These are phyloP conservation scores for Tipula confusa DNA, from an alignment of 2,888 invertebrate genomes.

Conservation along the genomic window DNA sequence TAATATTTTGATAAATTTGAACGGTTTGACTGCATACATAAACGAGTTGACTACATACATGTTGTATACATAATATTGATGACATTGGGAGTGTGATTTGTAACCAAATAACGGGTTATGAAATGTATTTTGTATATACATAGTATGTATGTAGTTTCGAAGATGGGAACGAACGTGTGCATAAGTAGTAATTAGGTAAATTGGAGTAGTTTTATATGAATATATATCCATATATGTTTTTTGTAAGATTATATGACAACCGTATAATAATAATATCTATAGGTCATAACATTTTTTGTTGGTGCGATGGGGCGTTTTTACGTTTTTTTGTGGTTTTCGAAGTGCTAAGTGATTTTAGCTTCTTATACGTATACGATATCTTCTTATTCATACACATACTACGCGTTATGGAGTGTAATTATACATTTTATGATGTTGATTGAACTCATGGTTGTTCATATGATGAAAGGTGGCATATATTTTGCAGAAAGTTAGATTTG, in stretches of 20 bases:
- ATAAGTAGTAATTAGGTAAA: conserved; percentile 20
- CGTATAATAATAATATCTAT: neutral
- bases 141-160: neutral
- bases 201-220: neutral
- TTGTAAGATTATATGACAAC: neutral
- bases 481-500: too few species aligned
- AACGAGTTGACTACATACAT: neutral
- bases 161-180: neutral
- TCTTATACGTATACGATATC: neutral
- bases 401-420: neutral
- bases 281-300: neutral
- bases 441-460: too few species aligned
- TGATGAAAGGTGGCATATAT: too few species aligned
- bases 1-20: neutral
- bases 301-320: neutral
- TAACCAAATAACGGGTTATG: neutral
- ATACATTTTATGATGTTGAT: too few species aligned
- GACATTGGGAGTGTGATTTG: neutral
- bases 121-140: neutral
- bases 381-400: neutral
- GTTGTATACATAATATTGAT: neutral
- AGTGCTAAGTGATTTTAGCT: neutral
- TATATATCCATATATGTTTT: too few species aligned
- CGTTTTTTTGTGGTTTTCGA: neutral
- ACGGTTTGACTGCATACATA: neutral